phyloP scores from a whole-genome alignment of 1,140 invertebrate genomes.

The Ostrea denselamellosa region DNA sequence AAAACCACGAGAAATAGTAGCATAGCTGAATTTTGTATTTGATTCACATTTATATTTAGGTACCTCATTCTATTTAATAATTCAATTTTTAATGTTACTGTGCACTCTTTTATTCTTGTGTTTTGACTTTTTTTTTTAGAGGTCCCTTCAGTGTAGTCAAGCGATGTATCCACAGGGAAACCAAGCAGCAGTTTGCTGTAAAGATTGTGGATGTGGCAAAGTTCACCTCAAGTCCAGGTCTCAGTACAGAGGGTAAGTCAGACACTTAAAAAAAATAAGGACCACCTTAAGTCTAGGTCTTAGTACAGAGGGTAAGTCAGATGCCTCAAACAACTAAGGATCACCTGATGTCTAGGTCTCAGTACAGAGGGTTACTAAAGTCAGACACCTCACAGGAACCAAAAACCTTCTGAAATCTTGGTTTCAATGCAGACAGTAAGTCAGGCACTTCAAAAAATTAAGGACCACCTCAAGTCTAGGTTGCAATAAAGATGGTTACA shows the following conservation, averaged over 20 bases:
- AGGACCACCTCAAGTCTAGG: no score
- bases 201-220: conserved; percentile 99
- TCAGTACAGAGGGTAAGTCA: conserved; percentile 93
- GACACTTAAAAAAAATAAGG: background rate
- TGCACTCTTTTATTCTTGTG: no score
- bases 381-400: background rate
- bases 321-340: no score
- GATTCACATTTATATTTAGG: no score
- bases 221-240: conserved; percentile 96
- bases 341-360: no score
- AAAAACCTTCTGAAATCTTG: background rate
- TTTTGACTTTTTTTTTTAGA: conserved; percentile 85
- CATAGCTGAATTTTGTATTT: no score
- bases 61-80: no score
- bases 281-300: background rate
- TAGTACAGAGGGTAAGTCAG: no score
- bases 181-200: conserved; percentile 96
- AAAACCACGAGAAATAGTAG: no score
- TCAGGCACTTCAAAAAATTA: background rate
- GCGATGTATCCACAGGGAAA: conserved; percentile 96
- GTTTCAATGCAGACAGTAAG: conserved; percentile 39
- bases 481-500: no score
- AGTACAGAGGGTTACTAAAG: no score
- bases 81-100: no score
- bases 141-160: conserved; percentile 98